Conservation (phyloP, 2,113 vertebrate species). For the Caracal caracal region DNA sequence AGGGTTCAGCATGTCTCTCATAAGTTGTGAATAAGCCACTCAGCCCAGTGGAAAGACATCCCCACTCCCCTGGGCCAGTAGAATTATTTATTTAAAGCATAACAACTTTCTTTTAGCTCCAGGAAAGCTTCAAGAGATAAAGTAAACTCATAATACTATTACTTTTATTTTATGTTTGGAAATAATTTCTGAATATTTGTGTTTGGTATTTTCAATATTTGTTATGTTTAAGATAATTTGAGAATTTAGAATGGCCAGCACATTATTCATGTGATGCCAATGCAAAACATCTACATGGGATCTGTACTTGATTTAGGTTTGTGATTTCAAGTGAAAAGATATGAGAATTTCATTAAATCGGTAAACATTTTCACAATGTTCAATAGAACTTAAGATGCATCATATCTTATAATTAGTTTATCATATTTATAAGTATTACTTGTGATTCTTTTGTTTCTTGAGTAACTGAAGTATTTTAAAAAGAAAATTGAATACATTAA, state of each 20-base stretch:
- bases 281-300: conserved; percentile 25
- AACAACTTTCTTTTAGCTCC: background rate
- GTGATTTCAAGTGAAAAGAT: conserved; percentile 54
- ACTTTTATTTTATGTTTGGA: conserved; percentile 34
- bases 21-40: background rate
- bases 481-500: conserved; percentile 31
- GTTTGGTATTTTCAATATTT: conserved; percentile 28
- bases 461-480: conserved; percentile 52
- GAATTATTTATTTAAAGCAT: background rate
- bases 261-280: background rate
- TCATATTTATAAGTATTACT: conserved; percentile 49
- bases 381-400: conserved; percentile 32
- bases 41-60: background rate
- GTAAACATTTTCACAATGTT: conserved; percentile 47
- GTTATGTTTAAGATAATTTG: conserved; percentile 39
- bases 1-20: background rate
- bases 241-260: conserved; percentile 8
- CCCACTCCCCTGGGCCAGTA: background rate
- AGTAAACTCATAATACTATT: background rate
- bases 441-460: conserved; percentile 60
- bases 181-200: conserved; percentile 6
- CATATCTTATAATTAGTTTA: conserved; percentile 57
- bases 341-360: conserved; percentile 26
- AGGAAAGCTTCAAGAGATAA: background rate
- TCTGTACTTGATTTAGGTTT: conserved; percentile 37